These are phyloP conservation scores for Neoscelio sp. DNA, from an alignment of 2,888 invertebrate species.

Conservation along the genomic window DNA sequence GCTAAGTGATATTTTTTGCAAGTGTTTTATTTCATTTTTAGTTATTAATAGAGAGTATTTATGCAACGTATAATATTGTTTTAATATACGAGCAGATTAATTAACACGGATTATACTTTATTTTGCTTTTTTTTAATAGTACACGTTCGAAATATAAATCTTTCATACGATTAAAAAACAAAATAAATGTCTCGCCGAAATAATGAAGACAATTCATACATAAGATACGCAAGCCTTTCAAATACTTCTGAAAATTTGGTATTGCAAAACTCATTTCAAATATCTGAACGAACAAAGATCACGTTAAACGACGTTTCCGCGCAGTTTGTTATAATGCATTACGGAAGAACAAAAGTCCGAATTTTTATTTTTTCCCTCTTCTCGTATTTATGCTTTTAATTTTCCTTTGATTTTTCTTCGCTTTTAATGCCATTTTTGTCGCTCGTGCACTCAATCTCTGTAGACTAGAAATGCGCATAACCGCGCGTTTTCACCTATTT, in stretches of 20 bases:
- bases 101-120: no score
- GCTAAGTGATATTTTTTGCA: slow-evolving; percentile 1
- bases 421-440: slow-evolving; percentile 54
- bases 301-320: slow-evolving; percentile 39
- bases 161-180: no score
- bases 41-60: no score
- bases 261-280: slow-evolving; percentile 22
- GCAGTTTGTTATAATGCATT: slow-evolving; percentile 59
- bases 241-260: slow-evolving; percentile 6
- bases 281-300: slow-evolving; percentile 18
- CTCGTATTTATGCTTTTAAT: slow-evolving; percentile 61
- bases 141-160: no score
- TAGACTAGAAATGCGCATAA: slow-evolving; percentile 56
- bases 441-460: slow-evolving; percentile 50
- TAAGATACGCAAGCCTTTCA: not conserved
- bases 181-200: no score
- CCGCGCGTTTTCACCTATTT: slow-evolving; percentile 57
- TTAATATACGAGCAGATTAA: not conserved
- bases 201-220: no score
- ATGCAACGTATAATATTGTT: no score
- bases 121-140: no score
- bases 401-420: slow-evolving; percentile 54
- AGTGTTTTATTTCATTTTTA: no score
- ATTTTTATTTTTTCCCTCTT: slow-evolving; percentile 47
- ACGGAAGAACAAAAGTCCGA: slow-evolving; percentile 43